Base-by-base conservation (phyloP, 1,140 invertebrate genomes). In the Centruroides sculpturatus region DNA sequence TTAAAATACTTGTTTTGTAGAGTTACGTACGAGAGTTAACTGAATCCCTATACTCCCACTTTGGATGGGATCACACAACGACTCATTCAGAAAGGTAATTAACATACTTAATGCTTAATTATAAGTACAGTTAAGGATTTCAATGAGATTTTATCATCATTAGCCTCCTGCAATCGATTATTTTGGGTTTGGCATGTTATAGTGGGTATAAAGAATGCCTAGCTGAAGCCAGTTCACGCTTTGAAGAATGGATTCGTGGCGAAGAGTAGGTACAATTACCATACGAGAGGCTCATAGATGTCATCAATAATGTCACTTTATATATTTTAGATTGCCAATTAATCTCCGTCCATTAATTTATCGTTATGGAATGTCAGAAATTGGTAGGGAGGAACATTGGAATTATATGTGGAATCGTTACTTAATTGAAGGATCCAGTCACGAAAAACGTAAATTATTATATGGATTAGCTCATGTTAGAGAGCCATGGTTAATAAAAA, bases 381-480 rank as follows among this genome's bases (percentile, higher is more conserved):
- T 77, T 76, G 76, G 71, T 67, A 60, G 67, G 67, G 61, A 82
- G 55, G 68, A 71, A 3, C 80, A 83, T 51, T 94, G 92, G 91
- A 74, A 86, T 36, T 71, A 74, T 52, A 70, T 94, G 61, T 91
- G 87, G 80, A 56, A 84, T 3, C 75, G 81, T 59, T 94, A 88
- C 71, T 63, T 80, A 47, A 71, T 74, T 0, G 90, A 92, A 71
- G 75, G 74, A n/a, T 85, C 92, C 71, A 82, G 86, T 0, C 81
- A 83, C 57, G 87, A 92, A 70, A 87, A 85, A 71, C 61, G 79
- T 0, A 85, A 84, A 69, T 69, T 92, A 1, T 77, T 89, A 69
- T 69, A 73, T 8, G 85, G 83, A 8, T 75, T 94, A 41, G 76
- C 85, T 23, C 59, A 62, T 34, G 53, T 62, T 8, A 76, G 78